A percentile compares a stretch with the other conserved stretches of the same genome.
These are phyloP conservation scores for Acanthacorydalis orientalis DNA, from an alignment of 2,888 invertebrate genomes.

Conservation along the genomic window DNA sequence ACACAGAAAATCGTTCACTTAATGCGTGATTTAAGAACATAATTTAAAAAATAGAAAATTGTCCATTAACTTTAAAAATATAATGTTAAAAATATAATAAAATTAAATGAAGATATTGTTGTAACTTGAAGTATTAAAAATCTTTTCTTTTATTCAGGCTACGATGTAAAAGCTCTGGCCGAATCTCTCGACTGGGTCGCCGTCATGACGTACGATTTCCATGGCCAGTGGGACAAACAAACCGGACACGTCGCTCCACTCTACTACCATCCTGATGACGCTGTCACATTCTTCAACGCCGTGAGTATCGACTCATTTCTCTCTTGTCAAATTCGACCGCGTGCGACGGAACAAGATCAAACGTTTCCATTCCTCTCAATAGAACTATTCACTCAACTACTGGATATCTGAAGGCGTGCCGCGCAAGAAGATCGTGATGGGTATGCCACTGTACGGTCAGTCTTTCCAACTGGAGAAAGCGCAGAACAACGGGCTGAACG, in stretches of 20 bases:
- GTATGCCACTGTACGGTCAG: conserved; percentile 80
- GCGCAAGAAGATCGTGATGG: conserved; percentile 67
- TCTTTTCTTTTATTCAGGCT: conserved; percentile 27
- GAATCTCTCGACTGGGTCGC: conserved; percentile 75
- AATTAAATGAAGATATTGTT: background rate
- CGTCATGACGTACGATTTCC: conserved; percentile 85
- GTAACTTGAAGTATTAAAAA: background rate
- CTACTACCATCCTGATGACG: conserved; percentile 67
- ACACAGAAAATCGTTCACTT: too few species aligned
- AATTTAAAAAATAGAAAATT: too few species aligned
- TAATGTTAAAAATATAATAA: too few species aligned
- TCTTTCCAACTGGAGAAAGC: conserved; percentile 53
- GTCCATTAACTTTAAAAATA: too few species aligned
- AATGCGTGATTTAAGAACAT: too few species aligned
- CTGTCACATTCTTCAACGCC: conserved; percentile 65
- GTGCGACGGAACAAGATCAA: background rate
- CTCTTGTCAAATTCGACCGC: too few species aligned
- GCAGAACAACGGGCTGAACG: conserved; percentile 48
- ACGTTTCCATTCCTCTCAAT: conserved; percentile 10
- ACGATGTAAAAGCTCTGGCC: conserved; percentile 61
- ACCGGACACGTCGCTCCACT: conserved; percentile 82
- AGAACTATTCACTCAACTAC: conserved; percentile 78
- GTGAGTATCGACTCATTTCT: conserved; percentile 28
- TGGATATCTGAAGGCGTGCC: conserved; percentile 79
- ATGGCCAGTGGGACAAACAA: conserved; percentile 83